Evolutionary conservation across 2,888 invertebrate species (phyloP), one percentile per base, ranked within the genome.

Genomic region (Nezara viridula): DNA sequence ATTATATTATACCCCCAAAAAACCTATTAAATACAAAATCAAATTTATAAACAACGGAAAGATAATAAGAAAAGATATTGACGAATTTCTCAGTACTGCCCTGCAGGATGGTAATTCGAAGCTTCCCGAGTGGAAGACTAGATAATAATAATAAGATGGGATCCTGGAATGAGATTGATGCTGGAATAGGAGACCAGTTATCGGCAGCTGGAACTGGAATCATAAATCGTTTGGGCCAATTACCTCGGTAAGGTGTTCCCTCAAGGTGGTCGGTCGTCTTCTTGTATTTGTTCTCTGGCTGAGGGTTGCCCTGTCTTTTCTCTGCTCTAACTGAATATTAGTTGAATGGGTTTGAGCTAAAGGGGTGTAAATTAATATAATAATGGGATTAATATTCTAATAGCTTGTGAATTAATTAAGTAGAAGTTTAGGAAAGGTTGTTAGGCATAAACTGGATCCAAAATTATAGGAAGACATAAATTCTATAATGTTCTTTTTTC

Each of bases 161-260:
- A 37, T 60, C 60, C 66, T 73, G 66, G 66, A 73, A 73, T 73
- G 66, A 73, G 66, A 73, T 73, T 73, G 66, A 73, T 73, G 66
- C 66, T 73, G 66, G 32, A 73, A 73, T 32, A 73, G 66, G 66
- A 73, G 32, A 37, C 66, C 66, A 73, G 66, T 73, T 73, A 73
- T 73, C 66, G 66, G 32, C 60, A 19, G 19, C 32, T 73, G 66
- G 32, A 73, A 73, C 32, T 73, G 66, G 66, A 73, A 73, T 73
- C 66, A 73, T 73, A 73, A 73, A 73, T 73, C 66, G 66, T 73
- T 73, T 73, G 66, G n/a, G 10, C 66, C 66, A 73, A 73, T 73
- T 73, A 73, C 66, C 32, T 73, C 14, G 21, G 19, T 73, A 21
- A 73, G 66, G 4, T 73, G 32, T 14, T 37, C 32, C 66, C 21